phyloP scores from a whole-genome alignment of 2,113 vertebrate species.

The Chamaetylas fuelleborni region DNA sequence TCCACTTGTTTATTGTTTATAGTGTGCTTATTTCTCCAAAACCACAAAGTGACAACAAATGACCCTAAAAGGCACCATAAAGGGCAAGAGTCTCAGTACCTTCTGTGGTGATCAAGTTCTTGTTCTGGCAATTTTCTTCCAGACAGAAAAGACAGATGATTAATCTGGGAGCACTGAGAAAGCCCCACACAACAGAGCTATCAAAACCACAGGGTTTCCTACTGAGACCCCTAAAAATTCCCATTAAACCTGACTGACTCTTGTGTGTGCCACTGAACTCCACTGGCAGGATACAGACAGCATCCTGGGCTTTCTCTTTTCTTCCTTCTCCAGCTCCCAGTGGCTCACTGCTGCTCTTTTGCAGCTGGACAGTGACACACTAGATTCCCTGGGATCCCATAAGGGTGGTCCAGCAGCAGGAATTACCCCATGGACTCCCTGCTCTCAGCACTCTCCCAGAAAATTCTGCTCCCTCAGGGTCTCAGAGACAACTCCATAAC shows the following conservation, averaged over 20 bases:
- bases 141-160: constrained; percentile 18
- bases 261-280: neutral
- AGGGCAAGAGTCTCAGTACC: constrained; percentile 17
- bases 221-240: neutral
- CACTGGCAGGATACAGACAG: neutral
- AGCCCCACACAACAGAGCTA: neutral
- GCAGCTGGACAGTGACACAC: neutral
- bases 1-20: constrained; percentile 30
- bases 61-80: constrained; percentile 20
- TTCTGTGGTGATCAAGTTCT: neutral
- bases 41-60: constrained; percentile 4
- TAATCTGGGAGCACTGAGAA: neutral
- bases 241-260: neutral
- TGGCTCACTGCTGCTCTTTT: neutral
- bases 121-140: constrained; percentile 4
- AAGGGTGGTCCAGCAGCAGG: neutral
- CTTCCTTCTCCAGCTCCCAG: neutral
- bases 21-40: neutral
- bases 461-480: neutral
- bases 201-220: neutral
- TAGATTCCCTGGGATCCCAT: neutral
- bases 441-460: neutral
- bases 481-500: neutral
- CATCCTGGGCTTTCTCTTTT: neutral
- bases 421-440: neutral